Conservation (phyloP, 2,888 invertebrate genomes). For the Drepana falcataria region DNA sequence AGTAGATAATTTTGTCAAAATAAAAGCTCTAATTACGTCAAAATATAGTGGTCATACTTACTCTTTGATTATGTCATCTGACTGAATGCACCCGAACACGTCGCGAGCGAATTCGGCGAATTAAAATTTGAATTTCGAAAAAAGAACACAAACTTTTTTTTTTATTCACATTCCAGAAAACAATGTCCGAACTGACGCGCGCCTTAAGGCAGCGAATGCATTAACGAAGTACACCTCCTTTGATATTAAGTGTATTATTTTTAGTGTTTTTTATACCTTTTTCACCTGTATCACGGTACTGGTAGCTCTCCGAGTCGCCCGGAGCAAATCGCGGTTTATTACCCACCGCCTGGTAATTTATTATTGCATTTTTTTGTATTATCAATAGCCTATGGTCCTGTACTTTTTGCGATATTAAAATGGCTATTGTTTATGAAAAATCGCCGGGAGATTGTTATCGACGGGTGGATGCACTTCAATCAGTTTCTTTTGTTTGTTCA, state of each 20-base stretch:
- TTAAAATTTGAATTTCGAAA: slow-evolving; percentile 46
- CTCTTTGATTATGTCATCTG: slow-evolving; percentile 35
- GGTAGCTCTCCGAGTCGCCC: slow-evolving; percentile 73
- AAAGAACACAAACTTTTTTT: slow-evolving; percentile 43
- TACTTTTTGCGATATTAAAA: slow-evolving; percentile 73
- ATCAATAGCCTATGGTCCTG: slow-evolving; percentile 72
- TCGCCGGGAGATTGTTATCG: slow-evolving; percentile 66
- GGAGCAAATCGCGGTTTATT: slow-evolving; percentile 76
- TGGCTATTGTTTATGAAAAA: slow-evolving; percentile 77
- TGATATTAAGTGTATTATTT: slow-evolving; percentile 77
- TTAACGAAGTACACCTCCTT: slow-evolving; percentile 76
- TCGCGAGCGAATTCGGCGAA: slow-evolving; percentile 44
- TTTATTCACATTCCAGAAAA: slow-evolving; percentile 74
- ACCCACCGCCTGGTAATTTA: slow-evolving; percentile 73
- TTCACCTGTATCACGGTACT: slow-evolving; percentile 56
- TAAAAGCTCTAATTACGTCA: neutral
- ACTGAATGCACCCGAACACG: slow-evolving; percentile 36
- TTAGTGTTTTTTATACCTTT: slow-evolving; percentile 42
- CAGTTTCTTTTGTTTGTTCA: slow-evolving; percentile 40
- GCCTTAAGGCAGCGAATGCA: slow-evolving; percentile 73
- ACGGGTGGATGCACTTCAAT: slow-evolving; percentile 33
- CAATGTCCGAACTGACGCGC: slow-evolving; percentile 70
- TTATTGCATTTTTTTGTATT: slow-evolving; percentile 77
- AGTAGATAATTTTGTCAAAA: no score
- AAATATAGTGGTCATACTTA: no score